Base-by-base conservation (phyloP, 2,888 invertebrate species). In the Abrostola tripartita region DNA sequence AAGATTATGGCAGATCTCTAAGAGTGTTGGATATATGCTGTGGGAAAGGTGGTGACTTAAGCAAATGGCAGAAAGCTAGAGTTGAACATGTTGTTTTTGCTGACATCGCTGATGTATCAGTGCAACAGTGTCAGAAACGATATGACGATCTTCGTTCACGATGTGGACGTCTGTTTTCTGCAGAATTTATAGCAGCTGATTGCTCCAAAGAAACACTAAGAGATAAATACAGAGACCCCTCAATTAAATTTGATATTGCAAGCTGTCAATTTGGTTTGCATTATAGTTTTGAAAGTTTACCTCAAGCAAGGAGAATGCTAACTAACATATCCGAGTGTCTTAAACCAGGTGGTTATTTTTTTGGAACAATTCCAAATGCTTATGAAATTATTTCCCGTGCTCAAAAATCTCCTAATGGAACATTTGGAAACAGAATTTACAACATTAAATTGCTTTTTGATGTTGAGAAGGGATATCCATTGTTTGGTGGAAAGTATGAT, bases 191-290 rank as follows among this genome's bases (percentile, higher is more conserved):
- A 79, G 96, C 97, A 38, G 98, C 98, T 47, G 99, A 99, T 90
- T 98, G 98, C 82, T 97, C 98, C n/a, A 97, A 97, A 95, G 96
- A 96, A 68, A 95, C 96, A 35, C 91, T 98, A n/a, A 95, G 97
- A 56, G 96, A 97, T 85, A 96, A 96, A 79, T 98, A 97, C 87
- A 95, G 95, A 81, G 97, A 98, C 89, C 96, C 97, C 0, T 96
- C 97, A 35, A 95, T 97, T 65, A 95, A 96, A 81, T 96, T 99
- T 83, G 98, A 99, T 89, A 85, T 99, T 49, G 98, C 98, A 0
- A 99, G 99, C 88, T 99, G 99, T 88, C 99, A 99, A 91, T 99
- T 99, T 95, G 98, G 99, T 35, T 97, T 99, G 87, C 99, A 99
- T 92, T 99, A 99, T 87, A 97, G 98, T 84, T 99, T 99, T 91